Base-by-base conservation (phyloP, 2,888 invertebrate genomes). In the Conops quadrifasciatus region DNA sequence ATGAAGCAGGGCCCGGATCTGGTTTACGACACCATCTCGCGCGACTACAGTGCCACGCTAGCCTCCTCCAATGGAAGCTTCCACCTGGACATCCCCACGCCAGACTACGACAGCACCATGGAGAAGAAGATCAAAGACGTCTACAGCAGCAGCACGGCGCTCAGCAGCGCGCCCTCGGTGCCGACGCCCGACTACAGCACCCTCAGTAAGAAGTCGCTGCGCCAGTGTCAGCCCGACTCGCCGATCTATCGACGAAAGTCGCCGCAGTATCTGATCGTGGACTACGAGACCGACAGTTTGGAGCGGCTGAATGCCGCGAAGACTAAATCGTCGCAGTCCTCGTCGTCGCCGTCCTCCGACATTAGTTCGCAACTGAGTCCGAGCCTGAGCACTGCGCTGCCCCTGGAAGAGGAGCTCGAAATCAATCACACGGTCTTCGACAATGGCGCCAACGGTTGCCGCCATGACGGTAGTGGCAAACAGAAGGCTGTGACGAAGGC, bases 391-490 rank as follows among this genome's bases (percentile, higher is more conserved):
- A 89, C 90, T 2, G 92, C 93, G 1, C 83, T 94, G 69, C 94
- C 93, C 0, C 87, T 93, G 81, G 93, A 93, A 80, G 94, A 94
- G 87, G 93, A 94, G 83, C 86, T 94, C 75, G 93, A 93, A 28
- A 93, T 93, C 88, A 88, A 90, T 77, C 93, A 94, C 80, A 92
- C 92, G 2, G 89, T 93, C 2, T 91, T 93, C 72, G 85, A 87
- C 76, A 83, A 83, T 9, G 15, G 58, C 24, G 58, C 36, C 36
- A 83, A 84, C 68, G 86, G 85, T 82, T 83, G 79, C 80, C 84
- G 36, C 28, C 83, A 85, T 73, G 85, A 86, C 59, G 81, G 81
- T n/a, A 9, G 26, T 3, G 72, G 80, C 15, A 85, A 85, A 72
- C 83, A 84, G 68, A 82, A 80, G 2, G 62, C 79, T 5, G 65